Evolutionary conservation across 1,140 invertebrate species (phyloP), one percentile per base, ranked within the genome.

Genomic region (Orussus abietinus): DNA sequence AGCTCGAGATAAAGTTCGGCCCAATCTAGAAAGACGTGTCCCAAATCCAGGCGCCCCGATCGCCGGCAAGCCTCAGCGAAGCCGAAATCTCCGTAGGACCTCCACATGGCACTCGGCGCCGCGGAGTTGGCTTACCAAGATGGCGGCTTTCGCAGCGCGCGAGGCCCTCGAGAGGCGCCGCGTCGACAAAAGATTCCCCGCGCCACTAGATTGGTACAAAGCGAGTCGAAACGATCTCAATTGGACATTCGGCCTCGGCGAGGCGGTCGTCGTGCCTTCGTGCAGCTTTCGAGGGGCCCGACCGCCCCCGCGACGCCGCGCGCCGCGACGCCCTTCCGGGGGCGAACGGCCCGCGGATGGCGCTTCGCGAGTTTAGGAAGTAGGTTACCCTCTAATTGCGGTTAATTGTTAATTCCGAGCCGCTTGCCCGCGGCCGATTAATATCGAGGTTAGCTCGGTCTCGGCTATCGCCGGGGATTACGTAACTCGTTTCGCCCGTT

Each of bases 311-410:
- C n/a, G n/a, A n/a, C n/a, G n/a, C n/a, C n/a, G n/a, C n/a, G n/a
- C n/a, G n/a, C n/a, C n/a, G n/a, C n/a, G n/a, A n/a, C n/a, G n/a
- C n/a, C n/a, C n/a, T n/a, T n/a, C 22, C 22, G 22, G n/a, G 6
- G 22, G 22, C 38, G 32, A 25, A 12, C 36, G 19, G 31, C 10
- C 18, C 22, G 22, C 21, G 20, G 48, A 42, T 45, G 31, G 30
- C 38, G 51, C 38, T n/a, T n/a, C 45, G 44, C 45, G 39, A 43
- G 45, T 49, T 53, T 51, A 53, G 50, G 49, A 64, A 62, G 59
- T 64, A 57, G 61, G 61, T 61, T 60, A 64, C 48, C 47, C 50
- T 51, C 55, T 62, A 64, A 64, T 64, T 64, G 55, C 59, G 53
- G 56, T 60, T 59, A 64, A 64, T 64, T 64, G 57, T 55, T 47